A percentile compares a stretch with the other conserved stretches of the same genome.
Conservation (phyloP, 1,140 invertebrate genomes). For the Aphidius gifuensis region DNA sequence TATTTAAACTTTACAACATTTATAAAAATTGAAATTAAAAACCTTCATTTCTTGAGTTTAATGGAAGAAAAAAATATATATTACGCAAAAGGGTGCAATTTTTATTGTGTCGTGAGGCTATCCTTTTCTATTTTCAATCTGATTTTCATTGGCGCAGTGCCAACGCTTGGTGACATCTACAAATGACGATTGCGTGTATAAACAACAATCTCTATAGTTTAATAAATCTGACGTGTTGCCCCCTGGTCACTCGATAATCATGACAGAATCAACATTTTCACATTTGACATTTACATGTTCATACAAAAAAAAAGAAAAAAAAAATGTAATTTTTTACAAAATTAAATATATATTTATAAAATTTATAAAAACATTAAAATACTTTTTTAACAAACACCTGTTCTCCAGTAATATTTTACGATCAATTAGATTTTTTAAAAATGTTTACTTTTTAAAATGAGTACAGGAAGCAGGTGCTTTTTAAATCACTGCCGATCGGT, state of each 20-base stretch:
- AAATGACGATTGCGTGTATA: conserved; percentile 20
- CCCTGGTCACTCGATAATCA: background rate
- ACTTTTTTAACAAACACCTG: conserved; percentile 46
- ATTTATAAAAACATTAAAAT: conserved; percentile 40
- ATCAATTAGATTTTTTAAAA: too few relatives aligned
- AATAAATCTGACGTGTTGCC: background rate
- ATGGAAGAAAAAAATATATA: too few relatives aligned
- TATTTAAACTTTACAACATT: too few relatives aligned
- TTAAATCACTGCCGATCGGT: too few relatives aligned
- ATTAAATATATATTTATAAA: conserved; percentile 3
- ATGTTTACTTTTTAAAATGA: too few relatives aligned
- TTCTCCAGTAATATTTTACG: conserved; percentile 31
- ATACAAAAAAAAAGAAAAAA: conserved; percentile 11
- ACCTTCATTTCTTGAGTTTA: too few relatives aligned
- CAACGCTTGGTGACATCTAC: conserved; percentile 14
- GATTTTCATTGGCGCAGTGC: conserved; percentile 10
- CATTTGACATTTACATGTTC: background rate
- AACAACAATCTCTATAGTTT: conserved; percentile 2
- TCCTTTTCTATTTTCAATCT: background rate
- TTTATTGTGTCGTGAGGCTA: conserved; percentile 1
- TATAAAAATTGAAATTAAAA: too few relatives aligned
- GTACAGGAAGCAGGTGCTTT: too few relatives aligned
- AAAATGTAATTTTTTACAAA: conserved; percentile 1
- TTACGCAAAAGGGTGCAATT: background rate
- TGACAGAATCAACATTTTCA: too few relatives aligned